Percentiles rank a stretch among this genome's conserved stretches.
Conservation (phyloP, 2,113 vertebrate genomes). For the Eulacestoma nigropectus region DNA sequence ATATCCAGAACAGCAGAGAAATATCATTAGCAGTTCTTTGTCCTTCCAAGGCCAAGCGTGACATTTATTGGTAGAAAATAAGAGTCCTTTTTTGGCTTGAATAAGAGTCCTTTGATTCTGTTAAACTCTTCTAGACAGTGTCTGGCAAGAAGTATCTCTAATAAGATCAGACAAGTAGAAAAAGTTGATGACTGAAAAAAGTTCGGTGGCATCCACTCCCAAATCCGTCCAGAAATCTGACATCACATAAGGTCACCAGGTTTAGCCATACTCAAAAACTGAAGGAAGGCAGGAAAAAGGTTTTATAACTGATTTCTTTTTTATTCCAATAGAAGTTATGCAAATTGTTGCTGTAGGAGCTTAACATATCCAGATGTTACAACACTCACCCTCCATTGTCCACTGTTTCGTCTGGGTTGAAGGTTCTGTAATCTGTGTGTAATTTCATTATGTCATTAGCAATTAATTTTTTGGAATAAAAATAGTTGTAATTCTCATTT, state of each 20-base stretch:
- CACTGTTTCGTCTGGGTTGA: not conserved
- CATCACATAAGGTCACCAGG: not conserved
- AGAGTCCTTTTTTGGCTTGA: not conserved
- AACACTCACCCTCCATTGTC: not conserved
- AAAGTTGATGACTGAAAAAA: not conserved
- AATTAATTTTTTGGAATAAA: constrained; percentile 4
- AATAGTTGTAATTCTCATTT: not conserved
- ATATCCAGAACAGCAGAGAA: not conserved
- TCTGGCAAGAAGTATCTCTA: not conserved
- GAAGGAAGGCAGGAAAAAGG: not conserved
- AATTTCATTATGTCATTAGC: not conserved
- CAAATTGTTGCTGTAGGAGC: not conserved
- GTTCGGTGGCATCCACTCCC: not conserved
- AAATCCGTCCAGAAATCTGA: not conserved
- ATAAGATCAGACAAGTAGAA: not conserved
- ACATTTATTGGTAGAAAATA: not conserved
- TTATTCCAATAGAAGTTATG: not conserved
- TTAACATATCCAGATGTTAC: not conserved
- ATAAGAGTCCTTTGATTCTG: not conserved
- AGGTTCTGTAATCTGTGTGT: not conserved
- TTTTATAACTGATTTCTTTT: not conserved
- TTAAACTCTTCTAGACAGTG: constrained; percentile 42
- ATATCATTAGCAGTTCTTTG: not conserved
- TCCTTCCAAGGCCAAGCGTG: not conserved
- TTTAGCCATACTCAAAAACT: not conserved